Evolutionary conservation across 1,140 invertebrate species (phyloP).

Genomic region (Steinernema khuongi): DNA sequence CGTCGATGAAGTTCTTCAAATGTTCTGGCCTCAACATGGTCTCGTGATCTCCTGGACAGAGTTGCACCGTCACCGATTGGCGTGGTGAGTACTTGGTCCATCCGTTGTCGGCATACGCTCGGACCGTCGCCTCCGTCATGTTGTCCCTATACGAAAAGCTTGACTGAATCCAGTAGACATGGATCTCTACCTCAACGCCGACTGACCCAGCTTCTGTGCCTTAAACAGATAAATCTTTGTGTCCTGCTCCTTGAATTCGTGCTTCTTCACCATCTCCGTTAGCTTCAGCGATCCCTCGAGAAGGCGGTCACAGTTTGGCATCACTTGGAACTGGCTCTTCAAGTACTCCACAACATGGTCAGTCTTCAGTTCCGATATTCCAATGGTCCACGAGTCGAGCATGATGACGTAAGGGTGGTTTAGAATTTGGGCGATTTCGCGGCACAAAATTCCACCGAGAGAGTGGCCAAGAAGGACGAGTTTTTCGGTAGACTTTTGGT

Average conservation of each 20-base stretch:
- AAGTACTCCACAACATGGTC: constrained; percentile 30
- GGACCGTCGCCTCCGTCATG: constrained; percentile 26
- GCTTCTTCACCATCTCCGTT: constrained; percentile 28
- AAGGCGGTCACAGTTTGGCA: constrained; percentile 25
- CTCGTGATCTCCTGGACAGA: constrained; percentile 35
- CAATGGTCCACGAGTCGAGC: constrained; percentile 35
- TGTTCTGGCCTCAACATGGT: constrained; percentile 30
- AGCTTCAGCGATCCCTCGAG: constrained; percentile 31
- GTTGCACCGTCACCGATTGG: constrained; percentile 13
- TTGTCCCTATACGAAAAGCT: constrained; percentile 23
- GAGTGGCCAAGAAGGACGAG: constrained; percentile 46
- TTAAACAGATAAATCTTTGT: constrained; percentile 35
- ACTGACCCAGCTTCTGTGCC: constrained; percentile 27
- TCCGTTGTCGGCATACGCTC: constrained; percentile 28
- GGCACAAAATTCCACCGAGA: constrained; percentile 41
- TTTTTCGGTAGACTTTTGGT: not conserved
- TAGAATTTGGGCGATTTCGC: constrained; percentile 39
- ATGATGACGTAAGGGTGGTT: constrained; percentile 34
- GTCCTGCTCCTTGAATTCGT: constrained; percentile 21
- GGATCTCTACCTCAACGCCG: constrained; percentile 27
- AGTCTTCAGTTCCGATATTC: constrained; percentile 23
- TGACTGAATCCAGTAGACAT: not conserved
- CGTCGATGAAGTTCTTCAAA: constrained; percentile 19
- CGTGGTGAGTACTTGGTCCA: constrained; percentile 21
- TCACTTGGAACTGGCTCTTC: constrained; percentile 25